Conservation (phyloP, 2,888 invertebrate genomes). For the Heliconius charithonia region DNA sequence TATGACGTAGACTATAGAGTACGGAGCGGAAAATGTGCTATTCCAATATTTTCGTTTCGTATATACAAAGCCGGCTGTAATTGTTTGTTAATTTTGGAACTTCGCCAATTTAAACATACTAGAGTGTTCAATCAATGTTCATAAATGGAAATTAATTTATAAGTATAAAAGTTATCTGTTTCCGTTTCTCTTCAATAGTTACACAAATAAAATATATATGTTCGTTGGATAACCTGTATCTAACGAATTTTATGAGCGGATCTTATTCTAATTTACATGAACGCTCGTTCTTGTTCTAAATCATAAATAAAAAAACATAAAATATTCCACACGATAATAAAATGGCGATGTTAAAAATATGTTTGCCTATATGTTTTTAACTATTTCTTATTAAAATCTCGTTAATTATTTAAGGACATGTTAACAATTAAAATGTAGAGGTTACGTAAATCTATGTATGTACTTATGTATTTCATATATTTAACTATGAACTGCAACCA, state of each 20-base stretch:
- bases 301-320: background rate
- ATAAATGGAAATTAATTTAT: constrained; percentile 24
- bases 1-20: constrained; percentile 15
- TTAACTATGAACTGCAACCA: too few relatives aligned
- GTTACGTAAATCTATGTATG: too few relatives aligned
- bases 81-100: constrained; percentile 32
- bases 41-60: constrained; percentile 27
- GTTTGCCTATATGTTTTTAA: background rate
- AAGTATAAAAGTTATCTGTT: background rate
- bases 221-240: background rate
- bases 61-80: constrained; percentile 9
- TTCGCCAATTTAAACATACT: constrained; percentile 9
- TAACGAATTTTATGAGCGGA: background rate
- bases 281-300: background rate
- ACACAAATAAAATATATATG: background rate
- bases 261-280: constrained; percentile 4
- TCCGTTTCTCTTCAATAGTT: background rate
- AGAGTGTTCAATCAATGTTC: constrained; percentile 22
- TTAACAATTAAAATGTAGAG: too few relatives aligned
- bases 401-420: too few relatives aligned
- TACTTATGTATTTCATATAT: too few relatives aligned
- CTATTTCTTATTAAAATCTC: too few relatives aligned
- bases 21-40: background rate
- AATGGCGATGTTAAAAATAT: too few relatives aligned
- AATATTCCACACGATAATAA: background rate